phyloP scores from a whole-genome alignment of 1,140 invertebrate genomes.

The Drosophila ogumai region DNA sequence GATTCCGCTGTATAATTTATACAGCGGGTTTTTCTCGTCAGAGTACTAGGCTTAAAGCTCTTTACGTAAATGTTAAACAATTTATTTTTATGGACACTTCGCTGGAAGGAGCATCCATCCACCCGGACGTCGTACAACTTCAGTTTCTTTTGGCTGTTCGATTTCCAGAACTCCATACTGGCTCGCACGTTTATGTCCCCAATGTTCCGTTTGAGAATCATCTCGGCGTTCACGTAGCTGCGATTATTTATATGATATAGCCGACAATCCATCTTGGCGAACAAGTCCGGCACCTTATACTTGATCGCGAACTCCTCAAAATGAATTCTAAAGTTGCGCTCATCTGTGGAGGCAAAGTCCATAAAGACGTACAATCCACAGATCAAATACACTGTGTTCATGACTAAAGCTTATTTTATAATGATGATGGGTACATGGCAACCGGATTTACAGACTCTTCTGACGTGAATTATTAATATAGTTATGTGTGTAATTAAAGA shows the following conservation, averaged over 20 bases:
- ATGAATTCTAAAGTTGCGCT: conserved; percentile 26
- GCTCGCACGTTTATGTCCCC: conserved; percentile 18
- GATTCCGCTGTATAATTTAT: too few species aligned
- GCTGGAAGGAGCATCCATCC: conserved; percentile 35
- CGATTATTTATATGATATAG: conserved; percentile 27
- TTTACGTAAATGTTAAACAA: conserved; percentile 35
- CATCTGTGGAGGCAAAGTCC: background rate
- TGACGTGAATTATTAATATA: background rate
- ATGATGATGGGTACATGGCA: background rate
- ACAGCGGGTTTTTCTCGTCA: too few species aligned
- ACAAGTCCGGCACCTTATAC: conserved; percentile 7
- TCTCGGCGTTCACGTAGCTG: conserved; percentile 23
- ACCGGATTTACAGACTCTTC: background rate
- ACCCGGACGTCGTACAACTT: conserved; percentile 42
- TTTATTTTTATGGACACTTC: conserved; percentile 34
- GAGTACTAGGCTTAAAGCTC: too few species aligned
- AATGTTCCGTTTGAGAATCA: conserved; percentile 26
- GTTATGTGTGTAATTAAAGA: conserved; percentile 20
- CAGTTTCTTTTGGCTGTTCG: conserved; percentile 4
- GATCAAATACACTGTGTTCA: conserved; percentile 25
- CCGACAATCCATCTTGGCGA: background rate
- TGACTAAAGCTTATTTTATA: conserved; percentile 18
- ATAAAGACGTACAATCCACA: conserved; percentile 17
- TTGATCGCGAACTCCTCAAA: conserved; percentile 32
- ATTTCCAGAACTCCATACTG: conserved; percentile 30